Percentiles rank a stretch among this genome's conserved stretches.
Evolutionary conservation across 2,888 invertebrate genomes (phyloP).

Genomic region (Idaea dimidiata): DNA sequence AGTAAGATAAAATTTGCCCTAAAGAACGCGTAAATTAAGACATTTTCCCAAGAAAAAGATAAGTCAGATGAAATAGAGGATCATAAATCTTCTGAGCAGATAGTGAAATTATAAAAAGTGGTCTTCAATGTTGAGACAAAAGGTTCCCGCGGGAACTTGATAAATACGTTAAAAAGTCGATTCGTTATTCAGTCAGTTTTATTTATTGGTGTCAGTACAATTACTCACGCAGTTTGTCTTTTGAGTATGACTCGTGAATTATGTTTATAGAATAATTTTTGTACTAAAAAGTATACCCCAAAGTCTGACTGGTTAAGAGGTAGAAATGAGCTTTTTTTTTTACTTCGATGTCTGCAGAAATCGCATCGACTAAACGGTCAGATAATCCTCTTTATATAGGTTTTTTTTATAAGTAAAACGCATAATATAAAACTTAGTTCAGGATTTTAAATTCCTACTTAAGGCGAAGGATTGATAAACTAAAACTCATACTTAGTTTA

Average conservation of each 20-base stretch:
- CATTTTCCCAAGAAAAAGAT: slow-evolving; percentile 36
- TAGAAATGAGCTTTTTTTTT: not conserved
- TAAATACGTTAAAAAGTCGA: slow-evolving; percentile 5
- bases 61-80: slow-evolving; percentile 39
- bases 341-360: not conserved
- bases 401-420: no score
- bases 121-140: slow-evolving; percentile 38
- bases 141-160: slow-evolving; percentile 23
- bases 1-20: slow-evolving; percentile 13
- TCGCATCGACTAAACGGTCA: no score
- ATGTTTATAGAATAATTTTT: not conserved
- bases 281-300: no score
- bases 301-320: not conserved
- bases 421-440: no score
- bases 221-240: not conserved
- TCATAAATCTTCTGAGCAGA: slow-evolving; percentile 41
- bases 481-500: no score
- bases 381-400: no score
- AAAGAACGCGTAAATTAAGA: slow-evolving; percentile 21
- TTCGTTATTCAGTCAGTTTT: slow-evolving; percentile 14
- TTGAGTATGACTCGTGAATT: not conserved
- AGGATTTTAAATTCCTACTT: no score
- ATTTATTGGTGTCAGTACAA: not conserved
- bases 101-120: slow-evolving; percentile 47
- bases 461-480: no score